phyloP scores from a whole-genome alignment of 2,888 invertebrate species.

The Macrophya alboannulata region DNA sequence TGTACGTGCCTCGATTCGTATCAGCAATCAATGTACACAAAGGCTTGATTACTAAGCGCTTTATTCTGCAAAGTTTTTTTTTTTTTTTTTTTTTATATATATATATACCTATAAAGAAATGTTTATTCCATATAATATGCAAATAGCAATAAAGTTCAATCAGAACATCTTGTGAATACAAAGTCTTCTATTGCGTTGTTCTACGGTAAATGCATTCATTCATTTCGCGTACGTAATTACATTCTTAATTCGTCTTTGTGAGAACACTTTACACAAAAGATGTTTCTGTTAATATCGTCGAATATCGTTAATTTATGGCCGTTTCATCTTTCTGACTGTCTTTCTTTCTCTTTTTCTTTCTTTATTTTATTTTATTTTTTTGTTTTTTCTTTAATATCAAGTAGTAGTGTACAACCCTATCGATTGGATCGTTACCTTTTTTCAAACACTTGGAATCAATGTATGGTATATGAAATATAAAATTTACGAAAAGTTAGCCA shows the following conservation, averaged over 20 bases:
- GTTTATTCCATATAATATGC: constrained; percentile 33
- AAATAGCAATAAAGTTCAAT: constrained; percentile 39
- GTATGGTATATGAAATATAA: constrained; percentile 36
- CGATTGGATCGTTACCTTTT: background rate
- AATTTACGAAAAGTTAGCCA: constrained; percentile 51
- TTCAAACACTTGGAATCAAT: constrained; percentile 15
- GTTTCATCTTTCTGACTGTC: background rate
- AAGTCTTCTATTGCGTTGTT: constrained; percentile 25
- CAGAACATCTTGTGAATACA: constrained; percentile 27
- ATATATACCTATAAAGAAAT: background rate
- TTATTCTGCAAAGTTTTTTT: constrained; percentile 58
- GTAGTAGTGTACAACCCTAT: constrained; percentile 1
- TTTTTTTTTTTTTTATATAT: constrained; percentile 42
- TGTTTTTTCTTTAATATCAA: background rate
- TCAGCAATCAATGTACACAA: constrained; percentile 39
- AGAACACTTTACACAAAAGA: constrained; percentile 18
- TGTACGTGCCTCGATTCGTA: constrained; percentile 8
- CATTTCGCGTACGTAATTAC: background rate
- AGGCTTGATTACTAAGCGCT: background rate
- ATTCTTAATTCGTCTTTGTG: constrained; percentile 12
- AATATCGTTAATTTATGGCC: constrained; percentile 29
- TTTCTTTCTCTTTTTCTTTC: no score
- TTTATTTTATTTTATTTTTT: no score
- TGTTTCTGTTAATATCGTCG: constrained; percentile 33
- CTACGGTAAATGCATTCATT: constrained; percentile 21